phyloP scores from a whole-genome alignment of 2,888 invertebrate species.

The Rhagium mordax region DNA sequence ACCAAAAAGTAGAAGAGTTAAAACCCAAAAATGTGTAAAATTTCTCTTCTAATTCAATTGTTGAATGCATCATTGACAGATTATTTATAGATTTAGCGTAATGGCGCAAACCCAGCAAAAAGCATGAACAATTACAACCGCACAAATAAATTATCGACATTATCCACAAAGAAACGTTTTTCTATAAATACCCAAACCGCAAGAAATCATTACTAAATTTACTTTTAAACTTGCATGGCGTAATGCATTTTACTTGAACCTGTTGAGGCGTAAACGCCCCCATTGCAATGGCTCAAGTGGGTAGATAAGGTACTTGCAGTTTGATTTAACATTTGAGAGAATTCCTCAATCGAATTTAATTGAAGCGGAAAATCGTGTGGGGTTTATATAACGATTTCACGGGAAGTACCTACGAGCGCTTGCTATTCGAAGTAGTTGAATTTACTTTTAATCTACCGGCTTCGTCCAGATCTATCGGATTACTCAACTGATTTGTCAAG shows the following conservation, averaged over 20 bases:
- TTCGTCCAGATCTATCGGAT: neutral
- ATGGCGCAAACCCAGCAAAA: too few species aligned
- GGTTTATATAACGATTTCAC: neutral
- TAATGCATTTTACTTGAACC: neutral
- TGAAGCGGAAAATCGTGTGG: constrained; percentile 16
- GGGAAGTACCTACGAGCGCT: neutral
- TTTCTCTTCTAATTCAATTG: too few species aligned
- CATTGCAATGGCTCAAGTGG: neutral
- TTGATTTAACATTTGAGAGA: neutral
- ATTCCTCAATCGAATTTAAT: neutral
- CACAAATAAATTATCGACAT: too few species aligned
- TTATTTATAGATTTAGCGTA: too few species aligned
- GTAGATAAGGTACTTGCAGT: neutral
- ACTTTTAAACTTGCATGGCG: too few species aligned
- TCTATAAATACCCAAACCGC: too few species aligned
- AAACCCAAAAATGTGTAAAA: too few species aligned
- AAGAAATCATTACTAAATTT: too few species aligned
- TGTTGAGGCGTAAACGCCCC: neutral
- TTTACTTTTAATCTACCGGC: neutral
- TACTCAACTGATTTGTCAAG: neutral
- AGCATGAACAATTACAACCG: too few species aligned
- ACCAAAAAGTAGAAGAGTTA: too few species aligned
- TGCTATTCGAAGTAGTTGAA: neutral
- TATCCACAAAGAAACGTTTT: too few species aligned
- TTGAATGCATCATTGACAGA: too few species aligned